phyloP scores from a whole-genome alignment of 2,888 invertebrate species.

The Campoletis raptor region DNA sequence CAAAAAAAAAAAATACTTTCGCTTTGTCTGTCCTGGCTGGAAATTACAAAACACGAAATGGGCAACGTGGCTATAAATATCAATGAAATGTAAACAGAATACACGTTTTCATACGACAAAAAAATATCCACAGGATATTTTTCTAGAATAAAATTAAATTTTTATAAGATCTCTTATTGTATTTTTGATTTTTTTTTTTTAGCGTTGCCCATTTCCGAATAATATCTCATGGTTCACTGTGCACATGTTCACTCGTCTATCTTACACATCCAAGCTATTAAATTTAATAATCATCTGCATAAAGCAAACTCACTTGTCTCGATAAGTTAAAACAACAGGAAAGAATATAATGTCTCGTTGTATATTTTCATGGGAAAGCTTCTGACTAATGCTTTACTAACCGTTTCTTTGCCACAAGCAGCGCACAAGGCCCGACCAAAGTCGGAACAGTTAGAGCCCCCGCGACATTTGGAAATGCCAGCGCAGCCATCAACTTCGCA shows the following conservation, averaged over 20 bases:
- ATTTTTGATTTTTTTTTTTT: not conserved
- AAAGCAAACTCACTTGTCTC: slow-evolving; percentile 13
- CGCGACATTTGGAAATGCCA: slow-evolving; percentile 74
- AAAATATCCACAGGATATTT: no score
- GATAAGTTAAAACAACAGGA: slow-evolving; percentile 2
- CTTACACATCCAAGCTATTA: slow-evolving; percentile 15
- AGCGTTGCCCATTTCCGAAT: slow-evolving; percentile 15
- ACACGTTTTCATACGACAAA: no score
- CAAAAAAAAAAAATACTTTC: slow-evolving; percentile 8
- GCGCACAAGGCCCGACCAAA: slow-evolving; percentile 82
- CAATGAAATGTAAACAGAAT: not conserved
- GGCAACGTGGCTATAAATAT: not conserved
- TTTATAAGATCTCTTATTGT: not conserved
- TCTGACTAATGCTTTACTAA: slow-evolving; percentile 82
- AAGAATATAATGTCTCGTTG: slow-evolving; percentile 22
- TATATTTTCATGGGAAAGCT: slow-evolving; percentile 66
- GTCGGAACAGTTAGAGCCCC: slow-evolving; percentile 82
- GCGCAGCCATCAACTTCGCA: slow-evolving; percentile 80
- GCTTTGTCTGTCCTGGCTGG: slow-evolving; percentile 55
- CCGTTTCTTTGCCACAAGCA: slow-evolving; percentile 77
- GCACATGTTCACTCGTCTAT: slow-evolving; percentile 23
- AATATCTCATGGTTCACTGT: slow-evolving; percentile 42
- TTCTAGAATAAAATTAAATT: not conserved
- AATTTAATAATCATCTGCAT: not conserved
- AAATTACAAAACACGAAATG: slow-evolving; percentile 15